Evolutionary conservation across 2,888 invertebrate genomes (phyloP).

Genomic region (Halocaridina rubra): DNA sequence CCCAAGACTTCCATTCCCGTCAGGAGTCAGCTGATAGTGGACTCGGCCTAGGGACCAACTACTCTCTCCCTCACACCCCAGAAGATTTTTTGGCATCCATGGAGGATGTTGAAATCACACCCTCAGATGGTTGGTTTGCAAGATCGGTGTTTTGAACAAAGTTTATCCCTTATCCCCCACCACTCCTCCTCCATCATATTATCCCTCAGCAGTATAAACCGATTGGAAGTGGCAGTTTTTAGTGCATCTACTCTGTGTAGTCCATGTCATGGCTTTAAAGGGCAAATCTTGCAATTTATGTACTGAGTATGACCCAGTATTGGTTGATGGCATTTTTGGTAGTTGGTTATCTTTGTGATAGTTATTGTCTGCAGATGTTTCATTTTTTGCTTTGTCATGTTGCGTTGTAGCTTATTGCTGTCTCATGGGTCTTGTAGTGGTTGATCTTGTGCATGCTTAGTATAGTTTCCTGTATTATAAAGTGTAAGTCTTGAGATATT

Average conservation of each 20-base stretch:
- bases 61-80: slow-evolving; percentile 91
- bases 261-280: too few species aligned
- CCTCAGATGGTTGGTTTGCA: slow-evolving; percentile 58
- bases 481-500: not conserved
- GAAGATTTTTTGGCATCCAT: slow-evolving; percentile 82
- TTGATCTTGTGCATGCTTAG: not conserved
- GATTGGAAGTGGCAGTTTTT: too few species aligned
- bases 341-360: too few species aligned
- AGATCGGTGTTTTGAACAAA: too few species aligned
- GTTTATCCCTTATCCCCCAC: slow-evolving; percentile 20
- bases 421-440: not conserved
- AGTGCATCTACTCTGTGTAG: too few species aligned
- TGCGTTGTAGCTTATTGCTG: not conserved
- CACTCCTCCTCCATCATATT: not conserved
- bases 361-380: too few species aligned
- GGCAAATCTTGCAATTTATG: too few species aligned
- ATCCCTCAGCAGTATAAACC: too few species aligned
- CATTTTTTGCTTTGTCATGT: too few species aligned
- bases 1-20: slow-evolving; percentile 86
- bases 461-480: not conserved
- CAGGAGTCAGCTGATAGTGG: slow-evolving; percentile 97
- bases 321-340: too few species aligned
- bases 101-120: slow-evolving; percentile 65
- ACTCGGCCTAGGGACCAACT: slow-evolving; percentile 79
- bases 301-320: too few species aligned